Evolutionary conservation across 1,140 invertebrate species (phyloP), one percentile per base, ranked within the genome.

Genomic region (Metaphire vulgaris): DNA sequence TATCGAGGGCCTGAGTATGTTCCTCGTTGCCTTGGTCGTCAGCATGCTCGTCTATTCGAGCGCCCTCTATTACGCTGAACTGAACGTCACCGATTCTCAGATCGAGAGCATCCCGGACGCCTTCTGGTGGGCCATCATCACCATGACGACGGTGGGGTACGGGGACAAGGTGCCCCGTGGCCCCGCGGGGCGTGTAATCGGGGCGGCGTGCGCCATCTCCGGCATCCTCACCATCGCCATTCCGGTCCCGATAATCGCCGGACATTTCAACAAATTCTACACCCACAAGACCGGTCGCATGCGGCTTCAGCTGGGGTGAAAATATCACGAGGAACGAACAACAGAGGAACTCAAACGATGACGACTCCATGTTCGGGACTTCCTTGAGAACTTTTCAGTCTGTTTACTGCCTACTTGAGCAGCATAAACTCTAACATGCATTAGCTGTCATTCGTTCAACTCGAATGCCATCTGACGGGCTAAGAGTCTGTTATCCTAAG

Each of bases 231-330:
- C 95, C 81, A 95, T 98, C 87, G 94, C 95, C 81, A 90, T 98
- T 82, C 96, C 96, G 78, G 95, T 98, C 82, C 96, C 96, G 81
- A 96, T 98, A 84, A 98, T 98, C 83, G 96, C 98, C 80, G 96
- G 95, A 86, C 98, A 98, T 88, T 98, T 98, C 88, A 94, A 96
- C 83, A 97, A 97, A 93, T 98, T 97, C 89, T 98, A 98, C 88
- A 96, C 94, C 68, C 84, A 86, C 77, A 85, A 76, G 74, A 74
- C 71, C n/a, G 69, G 77, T 15, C 29, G 72, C 12, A 72, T 71
- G 16, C 21, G 76, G 33, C 69, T 2, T 2, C 26, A 26, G 21
- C n/a, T n/a, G n/a, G n/a, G n/a, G n/a, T n/a, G n/a, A n/a, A n/a
- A n/a, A n/a, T n/a, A n/a, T n/a, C n/a, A n/a, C n/a, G n/a, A n/a